phyloP scores from a whole-genome alignment of 1,140 invertebrate genomes.

The Drosophila arawakana region DNA sequence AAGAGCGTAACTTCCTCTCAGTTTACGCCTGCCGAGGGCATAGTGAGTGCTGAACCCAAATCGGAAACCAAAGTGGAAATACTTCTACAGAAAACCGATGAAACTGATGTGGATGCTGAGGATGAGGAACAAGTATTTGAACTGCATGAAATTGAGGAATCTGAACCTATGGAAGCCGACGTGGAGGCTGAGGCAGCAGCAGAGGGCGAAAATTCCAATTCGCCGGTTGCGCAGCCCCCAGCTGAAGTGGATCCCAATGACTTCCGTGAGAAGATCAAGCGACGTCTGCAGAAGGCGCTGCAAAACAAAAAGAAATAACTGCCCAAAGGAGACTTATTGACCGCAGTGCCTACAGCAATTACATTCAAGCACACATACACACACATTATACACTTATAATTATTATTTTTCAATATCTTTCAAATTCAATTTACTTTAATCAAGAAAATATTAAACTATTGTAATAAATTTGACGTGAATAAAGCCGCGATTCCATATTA shows the following conservation, averaged over 20 bases:
- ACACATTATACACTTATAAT: constrained; percentile 15
- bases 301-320: constrained; percentile 78
- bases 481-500: constrained; percentile 47
- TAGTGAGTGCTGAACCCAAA: constrained; percentile 8
- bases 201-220: constrained; percentile 15
- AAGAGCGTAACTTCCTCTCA: constrained; percentile 77
- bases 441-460: constrained; percentile 32
- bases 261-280: constrained; percentile 81
- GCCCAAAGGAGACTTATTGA: not conserved
- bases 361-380: not conserved
- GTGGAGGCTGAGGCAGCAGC: not conserved
- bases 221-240: not conserved
- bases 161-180: not conserved
- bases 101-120: constrained; percentile 8
- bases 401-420: constrained; percentile 28
- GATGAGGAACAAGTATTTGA: constrained; percentile 28
- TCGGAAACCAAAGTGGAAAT: constrained; percentile 35
- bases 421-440: constrained; percentile 16
- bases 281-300: constrained; percentile 72
- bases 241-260: constrained; percentile 64
- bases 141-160: constrained; percentile 39
- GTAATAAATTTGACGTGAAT: constrained; percentile 56
- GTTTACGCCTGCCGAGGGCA: constrained; percentile 63
- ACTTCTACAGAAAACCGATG: constrained; percentile 21
- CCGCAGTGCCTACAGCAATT: constrained; percentile 6